Evolutionary conservation across 2,113 vertebrate species (phyloP).

Genomic region (Psilopogon haemacephalus): DNA sequence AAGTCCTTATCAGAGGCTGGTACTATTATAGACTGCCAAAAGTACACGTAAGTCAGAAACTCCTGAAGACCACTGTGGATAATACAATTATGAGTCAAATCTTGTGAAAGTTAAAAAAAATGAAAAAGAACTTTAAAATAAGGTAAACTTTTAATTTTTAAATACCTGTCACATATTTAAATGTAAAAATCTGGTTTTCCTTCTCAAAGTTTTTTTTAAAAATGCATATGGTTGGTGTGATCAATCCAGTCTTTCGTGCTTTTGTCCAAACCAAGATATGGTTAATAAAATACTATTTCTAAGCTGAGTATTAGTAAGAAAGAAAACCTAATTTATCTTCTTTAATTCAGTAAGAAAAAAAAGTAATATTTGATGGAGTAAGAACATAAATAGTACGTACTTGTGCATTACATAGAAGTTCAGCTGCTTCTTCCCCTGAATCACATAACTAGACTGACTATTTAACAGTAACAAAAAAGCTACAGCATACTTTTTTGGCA

Average conservation of each 20-base stretch:
- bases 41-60: neutral
- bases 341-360: neutral
- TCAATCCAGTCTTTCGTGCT: neutral
- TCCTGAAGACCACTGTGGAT: neutral
- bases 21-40: neutral
- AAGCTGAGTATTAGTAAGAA: neutral
- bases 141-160: neutral
- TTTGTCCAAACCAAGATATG: fast-evolving
- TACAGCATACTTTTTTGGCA: neutral
- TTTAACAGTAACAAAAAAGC: neutral
- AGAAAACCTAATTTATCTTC: neutral
- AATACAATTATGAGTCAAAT: neutral
- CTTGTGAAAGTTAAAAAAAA: neutral
- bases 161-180: neutral
- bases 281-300: neutral
- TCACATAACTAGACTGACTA: neutral
- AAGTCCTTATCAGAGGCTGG: neutral
- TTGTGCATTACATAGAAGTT: neutral
- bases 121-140: neutral
- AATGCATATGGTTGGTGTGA: neutral
- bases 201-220: neutral
- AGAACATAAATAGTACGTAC: neutral
- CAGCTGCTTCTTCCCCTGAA: neutral
- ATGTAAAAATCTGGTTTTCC: neutral
- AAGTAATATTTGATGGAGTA: neutral